Percentiles rank a stretch among this genome's conserved stretches.
These are phyloP conservation scores for Platichthys flesus DNA, from an alignment of 2,113 vertebrate species.

Conservation along the genomic window DNA sequence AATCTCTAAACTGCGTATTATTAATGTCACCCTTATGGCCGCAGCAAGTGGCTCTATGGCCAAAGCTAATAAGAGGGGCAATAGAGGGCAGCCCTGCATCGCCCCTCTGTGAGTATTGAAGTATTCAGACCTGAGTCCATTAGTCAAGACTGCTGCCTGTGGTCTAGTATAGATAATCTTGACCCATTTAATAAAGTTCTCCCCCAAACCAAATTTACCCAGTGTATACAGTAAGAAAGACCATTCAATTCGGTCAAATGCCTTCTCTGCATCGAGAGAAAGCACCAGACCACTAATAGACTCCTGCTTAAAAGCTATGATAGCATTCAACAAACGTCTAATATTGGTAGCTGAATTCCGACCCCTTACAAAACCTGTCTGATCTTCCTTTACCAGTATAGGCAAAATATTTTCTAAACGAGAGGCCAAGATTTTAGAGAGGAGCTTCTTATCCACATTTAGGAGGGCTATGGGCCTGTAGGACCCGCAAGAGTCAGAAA, in stretches of 20 bases:
- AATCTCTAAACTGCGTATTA: background rate
- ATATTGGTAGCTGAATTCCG: too few species aligned
- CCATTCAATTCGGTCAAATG: background rate
- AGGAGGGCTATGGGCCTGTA: too few species aligned
- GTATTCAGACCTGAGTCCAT: background rate
- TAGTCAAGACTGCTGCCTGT: background rate
- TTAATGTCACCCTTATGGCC: background rate
- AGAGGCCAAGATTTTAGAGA: too few species aligned
- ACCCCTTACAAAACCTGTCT: too few species aligned
- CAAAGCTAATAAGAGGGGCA: background rate
- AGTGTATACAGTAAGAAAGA: background rate
- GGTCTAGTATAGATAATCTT: background rate
- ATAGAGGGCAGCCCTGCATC: background rate
- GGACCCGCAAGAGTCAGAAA: background rate
- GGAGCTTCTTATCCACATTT: too few species aligned
- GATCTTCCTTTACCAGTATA: too few species aligned
- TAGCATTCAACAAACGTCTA: too few species aligned
- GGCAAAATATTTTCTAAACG: too few species aligned
- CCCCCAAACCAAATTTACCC: background rate
- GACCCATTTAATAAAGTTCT: slow-evolving; percentile 1
- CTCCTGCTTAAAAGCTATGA: background rate
- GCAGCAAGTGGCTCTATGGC: background rate
- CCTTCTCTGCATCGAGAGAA: slow-evolving; percentile 9
- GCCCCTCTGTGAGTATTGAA: background rate
- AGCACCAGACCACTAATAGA: background rate